phyloP scores from a whole-genome alignment of 2,113 vertebrate species.

The Bombycilla garrulus region DNA sequence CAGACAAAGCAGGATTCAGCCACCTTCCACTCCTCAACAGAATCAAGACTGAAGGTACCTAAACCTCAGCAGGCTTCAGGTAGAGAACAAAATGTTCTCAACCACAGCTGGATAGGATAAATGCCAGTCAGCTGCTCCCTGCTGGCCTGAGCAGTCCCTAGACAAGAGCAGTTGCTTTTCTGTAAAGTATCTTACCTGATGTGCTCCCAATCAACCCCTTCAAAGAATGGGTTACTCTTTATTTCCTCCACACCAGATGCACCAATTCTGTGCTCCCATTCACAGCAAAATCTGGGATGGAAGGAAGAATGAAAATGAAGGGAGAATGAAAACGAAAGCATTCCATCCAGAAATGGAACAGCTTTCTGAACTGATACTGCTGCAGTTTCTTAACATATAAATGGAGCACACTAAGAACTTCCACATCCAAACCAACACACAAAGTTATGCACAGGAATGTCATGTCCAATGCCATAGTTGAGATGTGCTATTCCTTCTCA shows the following conservation, averaged over 20 bases:
- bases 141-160: background rate
- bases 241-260: slow-evolving; percentile 92
- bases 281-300: slow-evolving; percentile 94
- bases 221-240: slow-evolving; percentile 95
- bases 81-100: background rate
- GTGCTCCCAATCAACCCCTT: slow-evolving; percentile 98
- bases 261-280: slow-evolving; percentile 93
- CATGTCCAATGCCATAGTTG: background rate
- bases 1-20: background rate
- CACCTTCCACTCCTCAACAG: background rate
- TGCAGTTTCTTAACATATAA: background rate
- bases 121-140: background rate
- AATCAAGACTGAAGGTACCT: background rate
- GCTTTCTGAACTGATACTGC: background rate
- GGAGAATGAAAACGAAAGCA: slow-evolving; percentile 24
- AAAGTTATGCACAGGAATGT: background rate
- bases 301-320: slow-evolving; percentile 63
- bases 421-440: background rate
- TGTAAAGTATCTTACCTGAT: slow-evolving; percentile 84
- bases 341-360: slow-evolving; percentile 32
- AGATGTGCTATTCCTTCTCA: background rate
- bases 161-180: slow-evolving; percentile 3
- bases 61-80: background rate
- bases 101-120: background rate
- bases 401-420: background rate